Base-by-base conservation (phyloP, 2,797 vertebrate species). In the Mormyrus hasselquistii region DNA sequence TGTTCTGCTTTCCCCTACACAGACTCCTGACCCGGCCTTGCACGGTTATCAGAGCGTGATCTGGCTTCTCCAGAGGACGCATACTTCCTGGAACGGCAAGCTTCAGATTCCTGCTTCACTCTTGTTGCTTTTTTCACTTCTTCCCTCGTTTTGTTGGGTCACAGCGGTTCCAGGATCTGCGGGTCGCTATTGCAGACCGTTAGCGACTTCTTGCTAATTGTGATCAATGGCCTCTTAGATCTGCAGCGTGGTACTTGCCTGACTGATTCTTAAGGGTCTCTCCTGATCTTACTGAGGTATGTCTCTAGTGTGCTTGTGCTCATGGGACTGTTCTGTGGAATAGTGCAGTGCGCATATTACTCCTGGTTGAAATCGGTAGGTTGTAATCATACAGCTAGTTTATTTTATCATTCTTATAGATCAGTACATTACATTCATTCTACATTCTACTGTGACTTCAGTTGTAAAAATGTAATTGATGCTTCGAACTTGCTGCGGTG, bases 61-160 rank as follows among this genome's bases (percentile, higher is more conserved):
- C 89, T 82, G 14, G 25, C 85, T 53, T 85, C 22, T 91, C 53
- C 69, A n/a, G 65, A 76, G 87, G 44, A 79, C 10, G 19, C 87
- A 47, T 29, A 65, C 86, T 90, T 91, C 79, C 89, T 89, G 85
- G 19, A 65, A 65, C 59, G 22, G 50, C n/a, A 16, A 85, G 44
- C 47, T 89, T 8, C n/a, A 49, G 25, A 25, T 22, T 84, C 38
- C 73, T 59, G n/a, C 41, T 83, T 44, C 57, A 69, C 53, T 19
- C 44, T 69, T n/a, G 82, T 87, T 88, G 4, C 38, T 57, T 87
- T 86, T 29, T 50, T 29, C 1, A 22, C 59, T 34, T 85, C 55
- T 50, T 62, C 41, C 44, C 73, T 52, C 25, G 16, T 53, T 53
- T 73, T 38, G 65, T 73, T 50, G 82, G 82, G 41, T 84, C 41